Base-by-base conservation (phyloP, 64 coral and sea anemone species). In the Montipora efflorescens region DNA sequence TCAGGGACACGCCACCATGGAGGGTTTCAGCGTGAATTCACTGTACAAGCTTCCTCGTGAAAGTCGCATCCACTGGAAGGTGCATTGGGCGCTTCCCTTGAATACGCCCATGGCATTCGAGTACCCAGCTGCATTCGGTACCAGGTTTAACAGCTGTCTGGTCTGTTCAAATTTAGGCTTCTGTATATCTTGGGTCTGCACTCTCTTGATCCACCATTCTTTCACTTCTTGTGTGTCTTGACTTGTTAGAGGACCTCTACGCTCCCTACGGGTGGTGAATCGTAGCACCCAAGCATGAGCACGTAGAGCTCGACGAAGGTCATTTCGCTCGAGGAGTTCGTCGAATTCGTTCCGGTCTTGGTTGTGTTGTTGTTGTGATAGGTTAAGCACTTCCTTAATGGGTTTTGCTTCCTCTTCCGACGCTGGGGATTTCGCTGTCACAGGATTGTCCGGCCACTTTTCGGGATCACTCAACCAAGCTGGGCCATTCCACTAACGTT, bases 391-490 rank as follows among this genome's bases (percentile, higher is more conserved):
- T 78, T 91, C 86, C 75, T 82, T 76, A 43, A 84, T 45, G 45
- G 53, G 21, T 80, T 90, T 93, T 23, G n/a, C 67, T 75, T 88
- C 93, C 36, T 66, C 82, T 87, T 80, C 45, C 5, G 18, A 52
- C 36, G 82, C 66, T 76, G 23, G 66, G 52, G 49, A 90, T 22
- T 68, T 28, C 47, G 48, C 51, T 11, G 78, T 90, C 4, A 84
- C 79, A 21, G 89, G 81, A 36, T 95, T 71, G 87, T 79, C 75
- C 62, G 93, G 93, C 87, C 93, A 94, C n/a, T 86, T 47, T 11
- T 21, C 23, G 5, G 93, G 79, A 21, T 86, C 20, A 51, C 71
- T 76, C 10, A 74, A 43, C 87, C 92, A 94, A 4, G 23, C 4
- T 45, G 87, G 77, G 3, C 78, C 93, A 18, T 81, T 94, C 93